Conservation (phyloP, 2,888 invertebrate species). For the Sinotaia quadrata region DNA sequence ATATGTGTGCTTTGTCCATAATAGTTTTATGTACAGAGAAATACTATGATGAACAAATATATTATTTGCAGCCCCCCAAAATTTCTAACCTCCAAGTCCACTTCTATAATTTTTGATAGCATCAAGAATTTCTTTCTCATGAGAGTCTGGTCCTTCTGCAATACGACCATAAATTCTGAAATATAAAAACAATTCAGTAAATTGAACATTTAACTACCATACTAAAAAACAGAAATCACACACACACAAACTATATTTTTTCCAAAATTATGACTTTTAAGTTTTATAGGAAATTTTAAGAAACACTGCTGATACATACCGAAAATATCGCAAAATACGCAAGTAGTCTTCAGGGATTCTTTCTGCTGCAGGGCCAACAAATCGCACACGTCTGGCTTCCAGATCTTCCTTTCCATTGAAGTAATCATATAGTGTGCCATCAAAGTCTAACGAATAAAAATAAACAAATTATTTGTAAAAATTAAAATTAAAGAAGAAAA, state of each 20-base stretch:
- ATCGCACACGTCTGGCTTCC: constrained; percentile 82
- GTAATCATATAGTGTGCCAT: constrained; percentile 93
- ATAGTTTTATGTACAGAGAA: too few species aligned
- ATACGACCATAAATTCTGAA: constrained; percentile 92
- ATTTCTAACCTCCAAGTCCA: constrained; percentile 76
- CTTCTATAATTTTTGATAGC: constrained; percentile 84
- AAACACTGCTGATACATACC: constrained; percentile 63
- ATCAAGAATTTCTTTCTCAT: constrained; percentile 83
- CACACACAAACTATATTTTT: too few species aligned
- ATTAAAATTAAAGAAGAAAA: too few species aligned
- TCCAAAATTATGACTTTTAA: too few species aligned
- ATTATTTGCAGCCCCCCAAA: too few species aligned
- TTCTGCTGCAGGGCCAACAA: constrained; percentile 90
- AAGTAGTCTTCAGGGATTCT: constrained; percentile 97
- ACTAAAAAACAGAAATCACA: too few species aligned
- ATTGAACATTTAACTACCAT: too few species aligned
- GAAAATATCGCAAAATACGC: constrained; percentile 85
- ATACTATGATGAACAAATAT: too few species aligned
- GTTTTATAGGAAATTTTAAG: too few species aligned
- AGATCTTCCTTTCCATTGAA: constrained; percentile 95
- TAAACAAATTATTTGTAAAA: too few species aligned
- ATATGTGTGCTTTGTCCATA: too few species aligned
- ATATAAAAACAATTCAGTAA: neutral
- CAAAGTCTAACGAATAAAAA: too few species aligned
- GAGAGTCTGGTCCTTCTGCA: constrained; percentile 79